Evolutionary conservation across 2,113 vertebrate species (phyloP).

Genomic region (Empidonax traillii): DNA sequence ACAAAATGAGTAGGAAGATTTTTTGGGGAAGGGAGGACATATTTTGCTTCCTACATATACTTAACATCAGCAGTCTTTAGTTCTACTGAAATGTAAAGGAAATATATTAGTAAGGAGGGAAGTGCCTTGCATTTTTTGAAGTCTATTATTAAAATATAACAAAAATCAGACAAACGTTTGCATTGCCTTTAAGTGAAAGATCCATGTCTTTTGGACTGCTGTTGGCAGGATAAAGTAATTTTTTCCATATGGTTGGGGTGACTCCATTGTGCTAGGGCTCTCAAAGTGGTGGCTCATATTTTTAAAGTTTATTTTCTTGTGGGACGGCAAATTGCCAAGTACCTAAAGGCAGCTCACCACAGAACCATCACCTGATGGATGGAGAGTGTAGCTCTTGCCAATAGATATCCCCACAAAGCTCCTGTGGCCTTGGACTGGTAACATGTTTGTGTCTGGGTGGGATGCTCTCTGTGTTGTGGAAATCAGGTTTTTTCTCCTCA

Average conservation of each 20-base stretch:
- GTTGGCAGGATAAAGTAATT: background rate
- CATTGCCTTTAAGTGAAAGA: background rate
- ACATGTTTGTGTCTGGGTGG: background rate
- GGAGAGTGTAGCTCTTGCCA: background rate
- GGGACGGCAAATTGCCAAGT: background rate
- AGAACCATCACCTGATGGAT: background rate
- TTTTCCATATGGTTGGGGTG: background rate
- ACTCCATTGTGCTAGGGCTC: background rate
- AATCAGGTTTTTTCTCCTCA: background rate
- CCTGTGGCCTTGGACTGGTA: background rate
- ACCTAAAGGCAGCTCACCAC: background rate
- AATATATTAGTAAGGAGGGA: background rate
- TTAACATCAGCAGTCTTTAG: constrained; percentile 17
- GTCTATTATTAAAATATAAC: constrained; percentile 26
- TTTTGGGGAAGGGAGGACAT: background rate
- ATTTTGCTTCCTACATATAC: background rate
- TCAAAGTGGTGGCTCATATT: background rate
- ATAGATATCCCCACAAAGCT: background rate
- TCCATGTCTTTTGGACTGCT: background rate
- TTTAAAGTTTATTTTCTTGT: background rate
- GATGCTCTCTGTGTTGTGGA: background rate
- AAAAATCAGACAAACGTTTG: constrained; percentile 10
- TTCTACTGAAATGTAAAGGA: constrained; percentile 29
- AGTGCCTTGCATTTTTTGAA: constrained; percentile 38
- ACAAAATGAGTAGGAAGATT: background rate